These are phyloP conservation scores for Myotis pilosus DNA, from an alignment of 2,797 vertebrate species.

Conservation along the genomic window DNA sequence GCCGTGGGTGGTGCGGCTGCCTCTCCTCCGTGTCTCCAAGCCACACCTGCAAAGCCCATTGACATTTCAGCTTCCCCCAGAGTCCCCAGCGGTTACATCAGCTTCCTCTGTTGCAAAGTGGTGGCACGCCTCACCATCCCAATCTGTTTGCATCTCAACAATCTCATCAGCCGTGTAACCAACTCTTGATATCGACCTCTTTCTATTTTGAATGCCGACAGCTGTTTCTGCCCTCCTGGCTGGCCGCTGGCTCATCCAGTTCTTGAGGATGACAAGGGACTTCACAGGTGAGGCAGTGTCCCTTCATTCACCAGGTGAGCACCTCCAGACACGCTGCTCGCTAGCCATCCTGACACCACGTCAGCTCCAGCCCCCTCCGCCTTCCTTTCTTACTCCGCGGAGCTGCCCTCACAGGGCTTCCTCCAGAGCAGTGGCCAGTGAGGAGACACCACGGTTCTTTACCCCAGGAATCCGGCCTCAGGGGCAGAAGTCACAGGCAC, in stretches of 20 bases:
- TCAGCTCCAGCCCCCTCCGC: not conserved
- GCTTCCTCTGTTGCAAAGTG: not conserved
- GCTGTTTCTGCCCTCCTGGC: not conserved
- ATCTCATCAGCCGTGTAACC: not conserved
- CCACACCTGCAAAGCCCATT: not conserved
- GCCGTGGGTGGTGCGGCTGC: not conserved
- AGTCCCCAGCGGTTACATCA: not conserved
- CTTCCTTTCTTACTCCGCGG: not conserved
- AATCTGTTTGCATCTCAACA: not conserved
- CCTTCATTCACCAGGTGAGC: not conserved
- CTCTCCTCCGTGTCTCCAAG: not conserved
- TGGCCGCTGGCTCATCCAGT: not conserved
- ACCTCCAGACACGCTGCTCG: not conserved
- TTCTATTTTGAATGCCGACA: not conserved
- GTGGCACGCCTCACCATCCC: not conserved
- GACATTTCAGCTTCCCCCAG: not conserved
- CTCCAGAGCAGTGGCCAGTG: not conserved
- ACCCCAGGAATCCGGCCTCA: not conserved
- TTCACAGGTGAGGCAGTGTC: not conserved
- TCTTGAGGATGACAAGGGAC: not conserved
- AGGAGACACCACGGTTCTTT: not conserved
- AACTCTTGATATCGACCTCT: not conserved
- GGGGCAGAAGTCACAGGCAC: not conserved
- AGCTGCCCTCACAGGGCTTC: not conserved
- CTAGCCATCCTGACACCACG: not conserved